Base-by-base conservation (phyloP, 2,888 invertebrate genomes). In the Dinocampus coccinellae region DNA sequence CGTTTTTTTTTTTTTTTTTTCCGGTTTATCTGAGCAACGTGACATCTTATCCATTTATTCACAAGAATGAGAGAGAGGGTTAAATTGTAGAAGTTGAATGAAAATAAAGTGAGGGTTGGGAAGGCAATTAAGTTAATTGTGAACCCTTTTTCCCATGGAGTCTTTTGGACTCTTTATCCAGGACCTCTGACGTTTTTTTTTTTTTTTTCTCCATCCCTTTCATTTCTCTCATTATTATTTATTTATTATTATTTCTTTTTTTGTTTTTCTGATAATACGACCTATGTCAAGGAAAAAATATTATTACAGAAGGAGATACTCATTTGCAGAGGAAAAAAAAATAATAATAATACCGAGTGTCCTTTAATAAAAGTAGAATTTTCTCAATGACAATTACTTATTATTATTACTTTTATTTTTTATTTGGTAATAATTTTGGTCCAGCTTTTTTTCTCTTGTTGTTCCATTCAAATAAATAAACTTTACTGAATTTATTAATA, bases 101-200 rank as follows among this genome's bases (percentile, higher is more conserved):
- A 47, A 52, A 68, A 33, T 26, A 20, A 29, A 29, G 34, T 13
- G 22, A 58, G 20, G 66, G 29, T 47, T 52, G 29, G 52, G 53
- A 39, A 20, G 61, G 60, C 70, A 70, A 70, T 70, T 70, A 70
- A 65, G 65, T 70, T 70, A 70, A 70, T 70, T 70, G 70, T 70
- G 58, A 33, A 61, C 24, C 61, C 39, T 52, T 70, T 39, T 33
- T 52, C 39, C 29, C 13, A 57, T n/a, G n/a, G n/a, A n/a, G n/a
- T n/a, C 39, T 47, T 63, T 62, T 33, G 20, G 13, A 70, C 26
- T 70, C 58, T 61, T 60, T 62, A 60, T 60, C 61, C 53, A 69
- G 52, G 53, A 61, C 42, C 47, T 60, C 20, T 33, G 10, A 36
- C 7, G n/a, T 55, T n/a, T 55, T 55, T 65, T 66, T 66, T 52